Base-by-base conservation (phyloP, 1,140 invertebrate species). In the Belonocnema kinseyi region DNA sequence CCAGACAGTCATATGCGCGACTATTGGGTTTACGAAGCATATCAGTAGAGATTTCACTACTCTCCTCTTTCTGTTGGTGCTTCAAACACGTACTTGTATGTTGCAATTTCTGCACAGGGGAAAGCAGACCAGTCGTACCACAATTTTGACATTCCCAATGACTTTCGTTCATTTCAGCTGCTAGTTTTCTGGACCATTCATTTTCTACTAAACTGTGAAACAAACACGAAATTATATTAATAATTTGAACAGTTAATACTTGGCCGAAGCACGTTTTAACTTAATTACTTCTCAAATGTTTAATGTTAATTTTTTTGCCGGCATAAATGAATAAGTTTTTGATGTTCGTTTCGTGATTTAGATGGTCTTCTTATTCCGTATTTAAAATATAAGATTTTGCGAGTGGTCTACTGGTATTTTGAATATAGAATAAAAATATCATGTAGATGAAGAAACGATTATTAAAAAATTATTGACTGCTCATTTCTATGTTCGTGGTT, bases 1-100 rank as follows among this genome's bases (percentile, higher is more conserved):
- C 91, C 8, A 93, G 84, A 91, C 97, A 98, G 79, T 93, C 91
- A 89, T 95, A 97, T 54, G 92, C 86, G 90, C 94, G 94, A 13
- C 93, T 92, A 85, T 96, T 95, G 19, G 94, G 92, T 85, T 94
- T 94, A 78, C 89, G 90, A 84, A 90, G 92, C 74, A 83, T 72
- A 73, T 56, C 53, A 73, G 79, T 78, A 14, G 16, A 16, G 13
- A 8, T 52, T 77, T 86, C 81, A 8, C 84, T 80, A 21, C 52
- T 77, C 86, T 89, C 51, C 85, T 77, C 85, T 82, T 77, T 88
- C 81, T 51, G 87, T 88, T 87, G 86, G 80, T 85, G 71, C 73
- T 82, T 74, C 74, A 70, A 77, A 80, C 89, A 91, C 89, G 78
- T 88, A 88, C 52, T 85, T 74, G 87, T 87, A 80, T 93, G 93